Conservation (phyloP, 2,797 vertebrate genomes). For the Nyctibius grandis region DNA sequence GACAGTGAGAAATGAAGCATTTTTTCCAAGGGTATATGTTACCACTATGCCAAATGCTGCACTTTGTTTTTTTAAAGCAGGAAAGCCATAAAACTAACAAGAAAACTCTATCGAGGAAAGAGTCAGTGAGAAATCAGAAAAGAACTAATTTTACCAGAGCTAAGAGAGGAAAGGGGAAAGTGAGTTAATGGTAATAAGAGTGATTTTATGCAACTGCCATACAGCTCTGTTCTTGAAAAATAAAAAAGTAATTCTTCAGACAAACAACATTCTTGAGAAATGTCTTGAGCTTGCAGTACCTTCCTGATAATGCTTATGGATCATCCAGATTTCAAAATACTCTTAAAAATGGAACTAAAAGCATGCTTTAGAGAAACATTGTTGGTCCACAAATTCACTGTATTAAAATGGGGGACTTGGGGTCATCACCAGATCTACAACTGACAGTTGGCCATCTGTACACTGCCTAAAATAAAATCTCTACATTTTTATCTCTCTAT, state of each 20-base stretch:
- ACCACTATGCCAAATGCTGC: background rate
- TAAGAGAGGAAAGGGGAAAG: background rate
- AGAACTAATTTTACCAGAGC: background rate
- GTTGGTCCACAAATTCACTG: background rate
- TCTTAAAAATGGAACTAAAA: background rate
- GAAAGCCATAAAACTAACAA: background rate
- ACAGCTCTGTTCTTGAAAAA: background rate
- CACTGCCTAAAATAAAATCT: background rate
- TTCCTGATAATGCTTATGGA: background rate
- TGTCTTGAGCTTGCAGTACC: background rate
- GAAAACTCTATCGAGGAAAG: background rate
- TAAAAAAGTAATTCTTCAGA: background rate
- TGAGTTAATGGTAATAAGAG: background rate
- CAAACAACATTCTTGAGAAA: background rate
- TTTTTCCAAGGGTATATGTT: background rate
- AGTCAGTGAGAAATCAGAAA: background rate
- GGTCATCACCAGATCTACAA: background rate
- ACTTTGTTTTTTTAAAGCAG: background rate
- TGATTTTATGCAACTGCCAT: background rate
- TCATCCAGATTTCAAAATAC: background rate
- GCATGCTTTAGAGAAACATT: background rate
- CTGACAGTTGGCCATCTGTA: background rate
- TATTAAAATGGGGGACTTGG: background rate
- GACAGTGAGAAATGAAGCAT: background rate
- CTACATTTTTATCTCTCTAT: background rate